Evolutionary conservation across 2,888 invertebrate species (phyloP).

Genomic region (Gymnoscelis rufifasciata): DNA sequence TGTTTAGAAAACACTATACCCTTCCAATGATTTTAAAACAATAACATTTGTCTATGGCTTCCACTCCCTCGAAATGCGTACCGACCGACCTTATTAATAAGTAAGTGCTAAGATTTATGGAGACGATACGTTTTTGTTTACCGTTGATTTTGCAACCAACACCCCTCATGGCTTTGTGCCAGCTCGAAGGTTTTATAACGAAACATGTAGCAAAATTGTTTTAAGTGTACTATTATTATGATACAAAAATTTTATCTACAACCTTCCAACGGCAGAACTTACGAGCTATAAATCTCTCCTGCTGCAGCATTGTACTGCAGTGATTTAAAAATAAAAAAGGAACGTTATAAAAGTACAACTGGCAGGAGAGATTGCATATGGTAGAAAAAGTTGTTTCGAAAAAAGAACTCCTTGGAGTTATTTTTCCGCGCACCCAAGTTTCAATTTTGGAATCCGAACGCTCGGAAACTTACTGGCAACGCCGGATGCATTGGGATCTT

Average conservation of each 20-base stretch:
- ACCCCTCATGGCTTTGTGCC: conserved; percentile 77
- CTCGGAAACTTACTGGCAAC: conserved; percentile 89
- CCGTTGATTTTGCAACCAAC: conserved; percentile 72
- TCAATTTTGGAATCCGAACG: conserved; percentile 35
- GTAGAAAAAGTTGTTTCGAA: conserved; percentile 13
- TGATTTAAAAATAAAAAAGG: conserved; percentile 1
- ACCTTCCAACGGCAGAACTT: conserved; percentile 72
- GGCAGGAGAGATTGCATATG: conserved; percentile 21
- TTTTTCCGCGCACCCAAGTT: conserved; percentile 32
- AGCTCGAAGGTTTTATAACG: conserved; percentile 69
- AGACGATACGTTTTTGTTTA: conserved; percentile 75
- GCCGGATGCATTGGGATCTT: conserved; percentile 93
- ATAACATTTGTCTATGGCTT: conserved; percentile 48
- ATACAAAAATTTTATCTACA: conserved; percentile 41
- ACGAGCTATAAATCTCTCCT: conserved; percentile 61
- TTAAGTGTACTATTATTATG: conserved; percentile 31
- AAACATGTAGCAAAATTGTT: conserved; percentile 45
- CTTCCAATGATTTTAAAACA: conserved; percentile 61
- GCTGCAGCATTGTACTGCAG: conserved; percentile 30
- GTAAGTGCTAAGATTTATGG: conserved; percentile 62
- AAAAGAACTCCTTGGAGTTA: conserved; percentile 29
- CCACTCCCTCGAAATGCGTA: conserved; percentile 57
- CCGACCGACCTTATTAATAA: conserved; percentile 54
- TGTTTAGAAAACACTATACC: conserved; percentile 73
- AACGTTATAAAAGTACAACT: conserved; percentile 17